phyloP scores from a whole-genome alignment of 2,888 invertebrate species.

The Andrena bicolor region DNA sequence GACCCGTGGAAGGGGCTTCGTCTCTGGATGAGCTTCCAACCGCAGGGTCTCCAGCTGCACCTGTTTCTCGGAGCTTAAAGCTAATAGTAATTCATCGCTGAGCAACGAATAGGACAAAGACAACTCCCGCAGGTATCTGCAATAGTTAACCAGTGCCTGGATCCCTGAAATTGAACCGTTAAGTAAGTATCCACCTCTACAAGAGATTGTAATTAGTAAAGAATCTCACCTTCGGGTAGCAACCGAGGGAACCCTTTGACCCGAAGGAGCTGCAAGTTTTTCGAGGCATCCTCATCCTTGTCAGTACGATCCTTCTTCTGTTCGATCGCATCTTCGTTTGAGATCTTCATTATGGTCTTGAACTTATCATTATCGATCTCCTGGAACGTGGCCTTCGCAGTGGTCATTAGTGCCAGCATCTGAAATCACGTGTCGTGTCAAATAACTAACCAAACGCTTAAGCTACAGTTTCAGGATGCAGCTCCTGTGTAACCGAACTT shows the following conservation, averaged over 20 bases:
- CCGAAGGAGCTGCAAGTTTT: constrained; percentile 75
- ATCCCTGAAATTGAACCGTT: constrained; percentile 74
- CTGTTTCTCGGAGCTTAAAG: constrained; percentile 75
- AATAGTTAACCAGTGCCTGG: constrained; percentile 75
- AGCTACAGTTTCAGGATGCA: background rate
- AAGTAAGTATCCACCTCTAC: background rate
- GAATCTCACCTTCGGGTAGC: constrained; percentile 76
- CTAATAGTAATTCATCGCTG: constrained; percentile 80
- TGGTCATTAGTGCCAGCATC: constrained; percentile 75
- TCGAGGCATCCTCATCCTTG: constrained; percentile 57
- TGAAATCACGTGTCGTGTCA: constrained; percentile 19
- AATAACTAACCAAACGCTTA: background rate
- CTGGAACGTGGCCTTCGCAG: constrained; percentile 66
- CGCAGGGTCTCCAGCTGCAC: constrained; percentile 78
- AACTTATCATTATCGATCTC: constrained; percentile 76
- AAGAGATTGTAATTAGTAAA: constrained; percentile 1
- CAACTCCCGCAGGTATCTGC: constrained; percentile 79
- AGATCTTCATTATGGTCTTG: constrained; percentile 72
- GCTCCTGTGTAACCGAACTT: too few relatives aligned
- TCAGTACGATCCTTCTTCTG: constrained; percentile 61
- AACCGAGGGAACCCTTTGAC: constrained; percentile 75
- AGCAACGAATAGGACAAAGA: constrained; percentile 81
- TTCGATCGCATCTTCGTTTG: constrained; percentile 68
- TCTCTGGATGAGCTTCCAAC: constrained; percentile 80
- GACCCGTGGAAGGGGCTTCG: constrained; percentile 74